These are phyloP conservation scores for Eucriotettix oculatus DNA, from an alignment of 2,888 invertebrate genomes.

Conservation along the genomic window DNA sequence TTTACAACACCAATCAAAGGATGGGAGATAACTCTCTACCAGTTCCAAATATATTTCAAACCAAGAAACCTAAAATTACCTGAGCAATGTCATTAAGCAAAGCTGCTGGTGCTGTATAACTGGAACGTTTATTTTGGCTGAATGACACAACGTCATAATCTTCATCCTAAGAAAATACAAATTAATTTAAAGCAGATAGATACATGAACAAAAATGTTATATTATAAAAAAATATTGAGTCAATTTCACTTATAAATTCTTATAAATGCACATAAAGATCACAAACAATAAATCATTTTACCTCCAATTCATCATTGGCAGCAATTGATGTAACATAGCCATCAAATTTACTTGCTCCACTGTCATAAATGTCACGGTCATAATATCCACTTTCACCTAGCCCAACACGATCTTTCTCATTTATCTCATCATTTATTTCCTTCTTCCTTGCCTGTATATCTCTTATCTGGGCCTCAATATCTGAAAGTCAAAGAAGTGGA, in stretches of 20 bases:
- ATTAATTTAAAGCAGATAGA: neutral
- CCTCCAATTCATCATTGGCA: conserved; percentile 85
- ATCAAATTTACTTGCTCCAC: conserved; percentile 65
- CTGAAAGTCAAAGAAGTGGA: conserved; percentile 29
- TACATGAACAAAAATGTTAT: neutral
- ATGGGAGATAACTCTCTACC: too few relatives aligned
- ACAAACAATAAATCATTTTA: conserved; percentile 19
- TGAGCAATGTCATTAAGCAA: conserved; percentile 79
- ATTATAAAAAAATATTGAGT: neutral
- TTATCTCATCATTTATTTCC: conserved; percentile 39
- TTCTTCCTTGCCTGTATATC: conserved; percentile 81
- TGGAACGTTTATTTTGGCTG: conserved; percentile 51
- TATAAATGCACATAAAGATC: neutral
- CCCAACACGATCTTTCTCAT: conserved; percentile 60
- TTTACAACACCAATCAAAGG: too few relatives aligned
- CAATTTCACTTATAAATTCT: neutral
- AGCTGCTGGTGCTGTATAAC: conserved; percentile 74
- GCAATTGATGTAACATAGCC: conserved; percentile 94
- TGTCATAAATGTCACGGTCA: conserved; percentile 89
- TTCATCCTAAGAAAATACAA: conserved; percentile 44
- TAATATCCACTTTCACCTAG: conserved; percentile 73
- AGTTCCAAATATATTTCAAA: neutral
- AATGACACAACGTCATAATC: conserved; percentile 61
- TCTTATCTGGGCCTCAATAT: conserved; percentile 86
- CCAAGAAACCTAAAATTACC: conserved; percentile 31